phyloP scores from a whole-genome alignment of 2,113 vertebrate species.

The Apteryx owenii region DNA sequence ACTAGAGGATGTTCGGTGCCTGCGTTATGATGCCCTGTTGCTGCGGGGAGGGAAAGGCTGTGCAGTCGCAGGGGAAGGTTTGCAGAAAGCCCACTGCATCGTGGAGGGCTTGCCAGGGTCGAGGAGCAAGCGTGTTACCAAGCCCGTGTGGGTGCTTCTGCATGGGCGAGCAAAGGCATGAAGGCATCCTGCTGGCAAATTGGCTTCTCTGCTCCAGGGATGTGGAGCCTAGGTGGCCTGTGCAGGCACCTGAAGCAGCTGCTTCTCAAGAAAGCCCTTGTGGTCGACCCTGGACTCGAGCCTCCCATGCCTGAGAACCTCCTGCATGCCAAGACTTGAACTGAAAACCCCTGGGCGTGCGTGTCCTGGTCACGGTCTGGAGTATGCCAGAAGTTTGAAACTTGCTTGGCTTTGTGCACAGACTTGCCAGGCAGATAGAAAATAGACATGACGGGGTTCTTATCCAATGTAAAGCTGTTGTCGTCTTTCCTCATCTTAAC shows the following conservation, averaged over 20 bases:
- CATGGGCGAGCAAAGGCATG: not conserved
- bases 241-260: not conserved
- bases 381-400: not conserved
- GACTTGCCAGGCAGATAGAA: not conserved
- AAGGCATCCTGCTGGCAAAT: not conserved
- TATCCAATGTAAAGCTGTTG: not conserved
- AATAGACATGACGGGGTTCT: not conserved
- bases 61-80: fast-evolving
- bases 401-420: not conserved
- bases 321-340: not conserved
- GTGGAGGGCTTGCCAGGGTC: no score
- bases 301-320: not conserved
- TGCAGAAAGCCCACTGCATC: not conserved
- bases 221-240: not conserved
- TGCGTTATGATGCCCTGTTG: not conserved
- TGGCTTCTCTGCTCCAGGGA: not conserved
- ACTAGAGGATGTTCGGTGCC: fast-evolving
- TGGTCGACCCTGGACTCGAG: not conserved
- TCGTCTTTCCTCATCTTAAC: not conserved
- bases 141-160: no score
- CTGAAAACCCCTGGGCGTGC: not conserved
- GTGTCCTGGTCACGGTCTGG: not conserved
- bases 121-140: not conserved
- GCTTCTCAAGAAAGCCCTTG: not conserved
- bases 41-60: not conserved